Conservation (phyloP, 2,888 invertebrate species). For the Acronicta leporina region DNA sequence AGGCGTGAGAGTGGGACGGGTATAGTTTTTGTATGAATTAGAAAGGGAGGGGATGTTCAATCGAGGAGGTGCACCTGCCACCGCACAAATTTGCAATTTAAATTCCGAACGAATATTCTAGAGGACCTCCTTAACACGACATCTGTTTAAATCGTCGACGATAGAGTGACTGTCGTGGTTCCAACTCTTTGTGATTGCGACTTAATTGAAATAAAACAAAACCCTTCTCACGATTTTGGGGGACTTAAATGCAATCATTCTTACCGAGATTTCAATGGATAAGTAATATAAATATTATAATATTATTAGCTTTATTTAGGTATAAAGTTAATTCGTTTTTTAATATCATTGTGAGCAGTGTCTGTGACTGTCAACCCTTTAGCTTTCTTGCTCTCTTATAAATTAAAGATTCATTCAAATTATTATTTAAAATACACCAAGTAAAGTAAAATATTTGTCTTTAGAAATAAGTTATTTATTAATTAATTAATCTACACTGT, state of each 20-base stretch:
- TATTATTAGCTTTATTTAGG: too few relatives aligned
- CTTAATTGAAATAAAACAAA: constrained; percentile 88
- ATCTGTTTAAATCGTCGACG: constrained; percentile 88
- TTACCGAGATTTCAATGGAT: constrained; percentile 55
- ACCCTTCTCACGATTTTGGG: constrained; percentile 74
- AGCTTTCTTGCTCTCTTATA: too few relatives aligned
- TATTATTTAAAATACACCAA: constrained; percentile 11
- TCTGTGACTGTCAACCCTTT: too few relatives aligned
- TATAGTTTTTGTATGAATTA: constrained; percentile 64
- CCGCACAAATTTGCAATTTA: constrained; percentile 89
- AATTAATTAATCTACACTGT: too few relatives aligned
- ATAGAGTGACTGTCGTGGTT: constrained; percentile 85
- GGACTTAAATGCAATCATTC: constrained; percentile 62
- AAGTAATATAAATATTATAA: too few relatives aligned
- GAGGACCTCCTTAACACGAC: constrained; percentile 89
- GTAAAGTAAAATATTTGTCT: background rate
- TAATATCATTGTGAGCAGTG: too few relatives aligned
- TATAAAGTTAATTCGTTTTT: too few relatives aligned
- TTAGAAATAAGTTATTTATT: too few relatives aligned
- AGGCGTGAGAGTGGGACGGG: constrained; percentile 69
- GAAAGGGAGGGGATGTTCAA: constrained; percentile 76
- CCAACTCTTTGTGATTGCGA: constrained; percentile 84
- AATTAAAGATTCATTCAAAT: constrained; percentile 2
- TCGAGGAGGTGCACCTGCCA: constrained; percentile 86
- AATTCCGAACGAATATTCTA: constrained; percentile 87